A percentile compares a stretch with the other conserved stretches of the same genome.
Evolutionary conservation across 2,797 vertebrate species (phyloP).

Genomic region (Ceryle rudis): DNA sequence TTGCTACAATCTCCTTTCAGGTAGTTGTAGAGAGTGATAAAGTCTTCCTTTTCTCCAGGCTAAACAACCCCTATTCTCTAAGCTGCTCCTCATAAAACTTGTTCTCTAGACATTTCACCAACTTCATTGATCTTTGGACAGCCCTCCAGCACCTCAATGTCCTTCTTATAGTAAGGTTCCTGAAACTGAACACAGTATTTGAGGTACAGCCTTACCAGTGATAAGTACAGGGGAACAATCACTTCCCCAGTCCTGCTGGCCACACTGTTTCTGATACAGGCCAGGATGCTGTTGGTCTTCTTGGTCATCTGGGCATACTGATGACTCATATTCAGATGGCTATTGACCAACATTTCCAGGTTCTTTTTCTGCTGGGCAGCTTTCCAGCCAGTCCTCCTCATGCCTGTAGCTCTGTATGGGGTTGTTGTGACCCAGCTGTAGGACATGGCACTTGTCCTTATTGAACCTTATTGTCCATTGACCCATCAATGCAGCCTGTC

Average conservation of each 20-base stretch:
- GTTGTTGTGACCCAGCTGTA: not conserved
- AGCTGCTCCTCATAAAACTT: not conserved
- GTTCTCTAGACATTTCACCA: not conserved
- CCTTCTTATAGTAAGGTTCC: not conserved
- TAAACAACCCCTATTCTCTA: not conserved
- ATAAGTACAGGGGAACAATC: no score
- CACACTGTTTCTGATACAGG: not conserved
- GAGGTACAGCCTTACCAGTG: no score
- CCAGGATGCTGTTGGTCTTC: not conserved
- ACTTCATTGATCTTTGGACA: not conserved
- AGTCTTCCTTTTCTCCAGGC: not conserved
- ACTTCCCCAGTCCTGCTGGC: no score
- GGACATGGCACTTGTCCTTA: rapidly evolving
- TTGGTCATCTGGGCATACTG: not conserved
- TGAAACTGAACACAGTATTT: not conserved
- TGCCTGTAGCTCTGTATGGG: not conserved
- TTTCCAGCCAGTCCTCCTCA: not conserved
- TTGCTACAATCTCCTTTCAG: not conserved
- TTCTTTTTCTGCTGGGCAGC: rapidly evolving
- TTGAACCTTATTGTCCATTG: not conserved
- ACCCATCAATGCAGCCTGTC: not conserved
- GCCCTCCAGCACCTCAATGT: no score
- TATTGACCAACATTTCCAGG: no score
- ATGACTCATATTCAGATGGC: no score
- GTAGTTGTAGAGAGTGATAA: not conserved